A percentile compares a stretch with the other conserved stretches of the same genome.
Evolutionary conservation across 2,888 invertebrate genomes (phyloP).

Genomic region (Erebia palarica): DNA sequence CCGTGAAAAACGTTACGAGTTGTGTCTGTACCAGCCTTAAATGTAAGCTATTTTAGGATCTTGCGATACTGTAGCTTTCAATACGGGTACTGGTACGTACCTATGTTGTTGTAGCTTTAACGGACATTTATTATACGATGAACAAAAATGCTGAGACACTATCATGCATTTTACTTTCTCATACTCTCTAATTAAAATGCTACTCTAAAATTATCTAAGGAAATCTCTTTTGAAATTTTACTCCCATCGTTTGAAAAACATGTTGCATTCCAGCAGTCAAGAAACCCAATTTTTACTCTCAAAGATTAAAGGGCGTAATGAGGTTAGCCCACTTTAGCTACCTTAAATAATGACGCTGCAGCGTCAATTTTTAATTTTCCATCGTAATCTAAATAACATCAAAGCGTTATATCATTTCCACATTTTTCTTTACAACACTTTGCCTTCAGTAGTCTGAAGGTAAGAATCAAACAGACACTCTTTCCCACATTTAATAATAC

Average conservation of each 20-base stretch:
- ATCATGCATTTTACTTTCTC: too few species aligned
- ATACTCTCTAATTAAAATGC: background rate
- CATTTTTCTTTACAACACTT: background rate
- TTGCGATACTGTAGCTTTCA: background rate
- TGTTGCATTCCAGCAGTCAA: background rate
- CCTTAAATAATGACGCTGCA: slow-evolving; percentile 1
- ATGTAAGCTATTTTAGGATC: slow-evolving; percentile 23
- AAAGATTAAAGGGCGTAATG: slow-evolving; percentile 4
- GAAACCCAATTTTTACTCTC: background rate
- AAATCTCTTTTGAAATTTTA: background rate
- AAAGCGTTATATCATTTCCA: slow-evolving; percentile 2
- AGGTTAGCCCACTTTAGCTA: slow-evolving; percentile 11
- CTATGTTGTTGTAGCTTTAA: background rate
- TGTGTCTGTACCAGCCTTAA: background rate
- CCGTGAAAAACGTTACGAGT: background rate
- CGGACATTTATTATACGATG: background rate
- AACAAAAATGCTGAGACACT: too few species aligned
- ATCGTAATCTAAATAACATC: background rate
- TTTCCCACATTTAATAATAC: background rate
- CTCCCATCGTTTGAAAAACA: background rate
- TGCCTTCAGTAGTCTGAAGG: background rate
- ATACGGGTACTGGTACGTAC: background rate
- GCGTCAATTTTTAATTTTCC: background rate
- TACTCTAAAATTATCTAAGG: background rate
- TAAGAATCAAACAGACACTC: background rate